phyloP scores from a whole-genome alignment of 1,140 invertebrate species.

The Drosophila arizonae region DNA sequence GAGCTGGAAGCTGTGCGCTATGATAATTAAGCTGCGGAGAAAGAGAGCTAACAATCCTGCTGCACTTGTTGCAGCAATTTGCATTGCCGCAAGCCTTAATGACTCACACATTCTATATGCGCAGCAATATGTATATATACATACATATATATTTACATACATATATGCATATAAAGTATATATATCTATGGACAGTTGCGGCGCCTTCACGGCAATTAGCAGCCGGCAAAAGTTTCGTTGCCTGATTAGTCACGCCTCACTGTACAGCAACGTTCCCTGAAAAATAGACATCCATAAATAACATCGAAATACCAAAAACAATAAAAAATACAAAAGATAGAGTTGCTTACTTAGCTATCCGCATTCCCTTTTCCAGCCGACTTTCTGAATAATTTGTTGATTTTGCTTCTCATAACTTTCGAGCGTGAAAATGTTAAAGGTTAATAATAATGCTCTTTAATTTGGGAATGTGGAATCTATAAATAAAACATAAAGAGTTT shows the following conservation, averaged over 20 bases:
- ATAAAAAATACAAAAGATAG: conserved; percentile 9
- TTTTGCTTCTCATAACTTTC: conserved; percentile 55
- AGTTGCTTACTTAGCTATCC: conserved; percentile 16
- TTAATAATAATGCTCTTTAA: conserved; percentile 76
- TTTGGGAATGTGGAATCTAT: conserved; percentile 40
- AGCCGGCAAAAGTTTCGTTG: conserved; percentile 56
- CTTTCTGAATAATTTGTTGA: conserved; percentile 28
- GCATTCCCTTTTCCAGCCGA: conserved; percentile 29
- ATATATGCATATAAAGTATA: conserved; percentile 1
- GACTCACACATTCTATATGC: conserved; percentile 31
- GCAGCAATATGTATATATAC: background rate
- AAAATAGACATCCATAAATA: conserved; percentile 75
- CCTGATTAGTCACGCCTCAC: conserved; percentile 76
- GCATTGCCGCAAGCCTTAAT: conserved; percentile 49
- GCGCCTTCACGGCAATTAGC: conserved; percentile 79
- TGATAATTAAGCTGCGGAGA: conserved; percentile 71
- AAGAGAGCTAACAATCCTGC: conserved; percentile 28
- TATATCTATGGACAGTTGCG: conserved; percentile 28
- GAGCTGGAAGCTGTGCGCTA: conserved; percentile 50
- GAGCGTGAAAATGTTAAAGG: conserved; percentile 79
- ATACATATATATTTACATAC: conserved; percentile 11
- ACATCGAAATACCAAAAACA: conserved; percentile 41
- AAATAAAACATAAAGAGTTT: conserved; percentile 48
- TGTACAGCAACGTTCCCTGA: conserved; percentile 55
- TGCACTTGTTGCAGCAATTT: conserved; percentile 79